Percentiles rank a stretch among this genome's conserved stretches.
These are phyloP conservation scores for Dryococelus australis DNA, from an alignment of 2,888 invertebrate genomes.

Conservation along the genomic window DNA sequence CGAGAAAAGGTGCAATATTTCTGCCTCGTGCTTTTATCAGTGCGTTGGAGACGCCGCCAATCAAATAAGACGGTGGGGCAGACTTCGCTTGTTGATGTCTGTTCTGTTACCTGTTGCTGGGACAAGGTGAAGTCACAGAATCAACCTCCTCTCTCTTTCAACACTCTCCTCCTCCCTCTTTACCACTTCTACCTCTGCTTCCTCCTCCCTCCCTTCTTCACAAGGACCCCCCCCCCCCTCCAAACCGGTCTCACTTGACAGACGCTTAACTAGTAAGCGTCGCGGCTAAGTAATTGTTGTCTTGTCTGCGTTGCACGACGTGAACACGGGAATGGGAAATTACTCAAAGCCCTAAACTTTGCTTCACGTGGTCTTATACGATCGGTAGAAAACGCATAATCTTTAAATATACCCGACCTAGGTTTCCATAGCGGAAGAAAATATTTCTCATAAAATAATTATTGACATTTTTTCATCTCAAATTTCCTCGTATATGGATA, in stretches of 20 bases:
- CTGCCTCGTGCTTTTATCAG: not conserved
- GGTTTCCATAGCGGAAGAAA: no score
- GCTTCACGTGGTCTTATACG: no score
- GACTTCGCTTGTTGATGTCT: not conserved
- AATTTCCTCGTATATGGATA: no score
- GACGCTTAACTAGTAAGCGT: constrained; percentile 13
- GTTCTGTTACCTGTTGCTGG: constrained; percentile 16
- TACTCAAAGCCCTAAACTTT: no score
- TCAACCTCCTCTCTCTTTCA: not conserved
- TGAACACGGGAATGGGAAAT: no score
- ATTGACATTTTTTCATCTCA: no score
- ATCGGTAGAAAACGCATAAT: no score
- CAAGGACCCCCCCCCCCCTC: not conserved
- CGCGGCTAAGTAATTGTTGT: constrained; percentile 20
- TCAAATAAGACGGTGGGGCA: not conserved
- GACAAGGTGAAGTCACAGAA: not conserved
- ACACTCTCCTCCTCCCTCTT: not conserved
- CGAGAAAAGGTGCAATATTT: no score
- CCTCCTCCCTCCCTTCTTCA: not conserved
- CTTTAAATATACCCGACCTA: no score
- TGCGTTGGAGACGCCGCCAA: not conserved
- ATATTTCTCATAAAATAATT: no score
- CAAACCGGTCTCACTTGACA: constrained; percentile 21
- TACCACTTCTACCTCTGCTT: not conserved
- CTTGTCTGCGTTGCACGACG: not conserved